A percentile compares a stretch with the other conserved stretches of the same genome.
Evolutionary conservation across 2,113 vertebrate species (phyloP).

Genomic region (Syngnathoides biaculeatus): DNA sequence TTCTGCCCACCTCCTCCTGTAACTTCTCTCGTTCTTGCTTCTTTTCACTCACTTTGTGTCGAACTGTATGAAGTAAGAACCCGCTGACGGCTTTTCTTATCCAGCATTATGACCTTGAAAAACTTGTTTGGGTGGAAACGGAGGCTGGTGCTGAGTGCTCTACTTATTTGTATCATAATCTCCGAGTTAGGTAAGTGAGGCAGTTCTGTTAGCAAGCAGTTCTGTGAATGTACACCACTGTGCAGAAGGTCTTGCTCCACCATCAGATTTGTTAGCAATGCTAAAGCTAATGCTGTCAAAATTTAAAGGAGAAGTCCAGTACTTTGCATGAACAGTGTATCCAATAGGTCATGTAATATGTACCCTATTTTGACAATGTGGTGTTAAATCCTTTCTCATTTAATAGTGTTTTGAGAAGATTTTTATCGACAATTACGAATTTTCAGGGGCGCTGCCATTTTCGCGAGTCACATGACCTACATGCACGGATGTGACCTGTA

Average conservation of each 20-base stretch:
- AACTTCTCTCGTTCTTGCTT: slow-evolving; percentile 1
- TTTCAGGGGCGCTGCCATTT: no score
- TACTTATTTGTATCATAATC: slow-evolving; percentile 61
- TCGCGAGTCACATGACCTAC: no score
- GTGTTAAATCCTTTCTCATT: no score
- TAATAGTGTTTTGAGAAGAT: no score
- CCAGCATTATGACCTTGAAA: slow-evolving; percentile 37
- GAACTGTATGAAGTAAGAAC: slow-evolving; percentile 34
- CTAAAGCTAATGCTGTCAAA: no score
- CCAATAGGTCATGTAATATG: no score
- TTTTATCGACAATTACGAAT: no score
- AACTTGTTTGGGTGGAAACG: slow-evolving; percentile 48
- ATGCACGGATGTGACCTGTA: no score
- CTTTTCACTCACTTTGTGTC: slow-evolving; percentile 21
- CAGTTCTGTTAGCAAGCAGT: slow-evolving; percentile 6
- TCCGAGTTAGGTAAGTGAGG: slow-evolving; percentile 73
- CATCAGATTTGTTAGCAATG: not conserved
- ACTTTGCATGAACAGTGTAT: no score
- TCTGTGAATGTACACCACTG: slow-evolving; percentile 1
- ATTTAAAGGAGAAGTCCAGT: no score
- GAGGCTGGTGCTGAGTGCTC: slow-evolving; percentile 42
- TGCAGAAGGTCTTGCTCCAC: not conserved
- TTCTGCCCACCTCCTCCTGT: slow-evolving; percentile 27
- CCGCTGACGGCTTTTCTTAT: slow-evolving; percentile 14
- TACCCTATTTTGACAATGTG: no score